A percentile compares a stretch with the other conserved stretches of the same genome.
phyloP scores from a whole-genome alignment of 2,113 vertebrate genomes.

The Microcebus tavaratra region DNA sequence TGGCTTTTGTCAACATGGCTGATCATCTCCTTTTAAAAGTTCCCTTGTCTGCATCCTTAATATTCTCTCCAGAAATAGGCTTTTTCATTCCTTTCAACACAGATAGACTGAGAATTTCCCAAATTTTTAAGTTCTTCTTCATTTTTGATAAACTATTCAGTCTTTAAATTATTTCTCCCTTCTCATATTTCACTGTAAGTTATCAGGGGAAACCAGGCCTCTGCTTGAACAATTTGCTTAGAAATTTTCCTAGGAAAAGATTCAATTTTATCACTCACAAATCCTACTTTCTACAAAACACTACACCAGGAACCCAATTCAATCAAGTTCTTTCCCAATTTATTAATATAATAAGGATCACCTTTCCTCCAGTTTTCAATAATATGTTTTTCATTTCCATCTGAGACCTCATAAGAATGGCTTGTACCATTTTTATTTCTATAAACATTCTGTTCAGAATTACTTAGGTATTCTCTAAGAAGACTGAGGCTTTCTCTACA shows the following conservation, averaged over 20 bases:
- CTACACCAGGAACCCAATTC: neutral
- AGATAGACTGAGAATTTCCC: neutral
- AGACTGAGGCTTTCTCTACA: neutral
- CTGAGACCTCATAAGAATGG: neutral
- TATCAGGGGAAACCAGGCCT: neutral
- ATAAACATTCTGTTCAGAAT: neutral
- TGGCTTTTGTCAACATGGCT: neutral
- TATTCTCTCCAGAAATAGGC: neutral
- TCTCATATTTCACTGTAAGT: neutral
- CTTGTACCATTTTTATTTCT: too few relatives aligned
- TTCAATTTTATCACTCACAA: neutral
- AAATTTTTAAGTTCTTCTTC: neutral
- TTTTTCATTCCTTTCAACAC: neutral
- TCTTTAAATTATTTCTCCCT: neutral
- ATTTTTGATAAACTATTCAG: neutral
- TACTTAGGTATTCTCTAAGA: neutral
- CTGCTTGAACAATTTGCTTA: neutral
- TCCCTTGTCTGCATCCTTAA: neutral
- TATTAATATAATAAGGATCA: neutral
- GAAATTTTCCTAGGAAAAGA: neutral
- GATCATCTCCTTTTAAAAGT: neutral
- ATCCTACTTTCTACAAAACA: neutral
- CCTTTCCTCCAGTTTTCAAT: neutral
- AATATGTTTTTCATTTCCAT: neutral
- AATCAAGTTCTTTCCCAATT: neutral